Percentiles rank a stretch among this genome's conserved stretches.
These are phyloP conservation scores for Dasysyrphus albostriatus DNA, from an alignment of 2,888 invertebrate species.

Conservation along the genomic window DNA sequence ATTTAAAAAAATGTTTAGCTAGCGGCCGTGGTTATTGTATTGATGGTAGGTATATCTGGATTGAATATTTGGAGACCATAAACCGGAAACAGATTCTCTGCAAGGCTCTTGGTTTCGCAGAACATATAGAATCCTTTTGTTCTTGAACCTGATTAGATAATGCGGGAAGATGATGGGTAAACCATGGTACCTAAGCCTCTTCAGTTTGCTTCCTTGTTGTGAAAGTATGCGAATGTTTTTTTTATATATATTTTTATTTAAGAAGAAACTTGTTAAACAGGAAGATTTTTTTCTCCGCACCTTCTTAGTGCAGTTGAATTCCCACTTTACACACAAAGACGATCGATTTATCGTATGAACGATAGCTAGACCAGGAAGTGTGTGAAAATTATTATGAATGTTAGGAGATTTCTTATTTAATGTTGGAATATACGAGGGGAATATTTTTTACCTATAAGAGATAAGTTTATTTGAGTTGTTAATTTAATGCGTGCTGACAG, in stretches of 20 bases:
- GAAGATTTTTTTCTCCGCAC: constrained; percentile 66
- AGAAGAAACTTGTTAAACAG: constrained; percentile 65
- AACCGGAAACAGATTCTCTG: constrained; percentile 69
- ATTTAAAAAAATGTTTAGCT: constrained; percentile 14
- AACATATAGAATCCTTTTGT: constrained; percentile 66
- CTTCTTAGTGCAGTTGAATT: constrained; percentile 62
- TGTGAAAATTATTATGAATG: constrained; percentile 65
- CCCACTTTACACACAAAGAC: constrained; percentile 51
- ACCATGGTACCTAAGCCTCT: constrained; percentile 25
- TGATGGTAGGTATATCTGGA: constrained; percentile 5
- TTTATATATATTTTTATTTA: constrained; percentile 53
- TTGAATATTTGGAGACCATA: constrained; percentile 33
- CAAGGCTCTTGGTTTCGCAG: constrained; percentile 19
- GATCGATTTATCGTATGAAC: constrained; percentile 58
- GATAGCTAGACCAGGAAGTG: constrained; percentile 66
- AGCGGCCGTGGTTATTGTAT: constrained; percentile 23
- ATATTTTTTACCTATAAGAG: constrained; percentile 8
- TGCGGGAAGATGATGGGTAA: constrained; percentile 73
- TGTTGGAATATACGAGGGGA: constrained; percentile 30
- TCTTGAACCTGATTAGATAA: constrained; percentile 75
- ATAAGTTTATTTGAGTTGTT: constrained; percentile 19
- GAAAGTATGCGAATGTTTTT: constrained; percentile 39
- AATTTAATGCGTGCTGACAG: constrained; percentile 66
- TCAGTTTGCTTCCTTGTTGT: constrained; percentile 69
- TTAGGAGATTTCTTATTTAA: constrained; percentile 19